Base-by-base conservation (phyloP, 2,888 invertebrate species). In the Brachyptera putata region DNA sequence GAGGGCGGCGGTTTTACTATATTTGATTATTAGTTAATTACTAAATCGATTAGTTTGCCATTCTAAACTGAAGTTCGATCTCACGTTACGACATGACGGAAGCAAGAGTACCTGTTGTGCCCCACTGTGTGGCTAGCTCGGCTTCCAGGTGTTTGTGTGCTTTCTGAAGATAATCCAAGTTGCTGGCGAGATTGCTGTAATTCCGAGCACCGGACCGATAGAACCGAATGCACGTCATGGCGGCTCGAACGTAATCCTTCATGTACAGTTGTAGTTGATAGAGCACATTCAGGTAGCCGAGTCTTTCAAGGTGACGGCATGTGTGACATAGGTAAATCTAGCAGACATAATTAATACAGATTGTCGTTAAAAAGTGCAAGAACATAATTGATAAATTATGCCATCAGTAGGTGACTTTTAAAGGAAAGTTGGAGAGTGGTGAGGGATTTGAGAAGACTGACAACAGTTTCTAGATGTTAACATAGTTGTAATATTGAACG, bases 191-290 rank as follows among this genome's bases (percentile, higher is more conserved):
- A 64, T 84, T 83, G 1, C 75, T 74, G 67, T 83, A 86, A 48
- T 74, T 79, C 1, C 75, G 75, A 5, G 80, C 80, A 65, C 81
- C 80, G 57, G 83, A 78, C n/a, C 82, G 77, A 73, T 89, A 91
- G 70, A 89, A 84, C 62, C 84, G 80, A 55, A 89, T 87, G 70
- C 90, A 89, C 0, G 89, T 88, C 77, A 90, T 89, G 3, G 89
- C 84, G 0, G 90, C 89, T 57, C 91, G 80, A 36, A 90, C 81
- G 63, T 83, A 84, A 73, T 91, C 90, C 36, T 82, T 82, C 71
- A 87, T 82, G 56, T 83, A 83, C 55, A 84, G 76, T 71, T 91
- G 91, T 43, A 91, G 73, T 63, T 84, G 82, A 75, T 89, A 89
- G 4, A 91, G 75, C n/a, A 84, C 84, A 63, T 89, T 82, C 13